These are phyloP conservation scores for Nyctereutes procyonoides DNA, from an alignment of 2,113 vertebrate species.

Conservation along the genomic window DNA sequence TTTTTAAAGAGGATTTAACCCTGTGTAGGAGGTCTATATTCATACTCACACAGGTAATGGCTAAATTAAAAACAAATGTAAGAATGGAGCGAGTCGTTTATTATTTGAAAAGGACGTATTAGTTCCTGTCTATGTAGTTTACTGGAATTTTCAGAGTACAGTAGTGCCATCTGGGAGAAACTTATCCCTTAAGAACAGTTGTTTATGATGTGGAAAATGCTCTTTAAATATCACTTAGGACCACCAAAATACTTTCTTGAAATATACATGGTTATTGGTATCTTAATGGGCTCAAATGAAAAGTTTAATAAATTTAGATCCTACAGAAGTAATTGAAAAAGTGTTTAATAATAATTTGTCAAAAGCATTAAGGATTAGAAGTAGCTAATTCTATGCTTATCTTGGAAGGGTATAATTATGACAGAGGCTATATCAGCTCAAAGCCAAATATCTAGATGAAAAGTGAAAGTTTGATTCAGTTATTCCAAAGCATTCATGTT, in stretches of 20 bases:
- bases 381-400: conserved; percentile 57
- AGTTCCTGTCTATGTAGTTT: conserved; percentile 19
- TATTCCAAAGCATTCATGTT: neutral
- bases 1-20: neutral
- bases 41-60: neutral
- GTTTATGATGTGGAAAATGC: conserved; percentile 52
- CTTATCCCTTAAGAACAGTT: conserved; percentile 12
- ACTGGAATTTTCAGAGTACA: conserved; percentile 12
- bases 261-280: conserved; percentile 23
- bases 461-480: conserved; percentile 27
- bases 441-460: conserved; percentile 40
- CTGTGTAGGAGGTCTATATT: neutral
- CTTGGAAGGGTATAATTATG: conserved; percentile 47
- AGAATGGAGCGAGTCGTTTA: neutral
- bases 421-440: neutral
- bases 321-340: conserved; percentile 68
- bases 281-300: conserved; percentile 63
- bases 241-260: conserved; percentile 33
- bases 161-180: neutral
- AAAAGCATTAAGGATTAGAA: conserved; percentile 57
- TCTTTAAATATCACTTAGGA: conserved; percentile 52
- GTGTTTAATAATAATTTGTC: conserved; percentile 66
- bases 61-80: conserved; percentile 9
- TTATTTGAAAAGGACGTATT: neutral
- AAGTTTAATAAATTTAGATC: conserved; percentile 66